These are phyloP conservation scores for Macrosteles quadrilineatus DNA, from an alignment of 1,140 invertebrate genomes.

Conservation along the genomic window DNA sequence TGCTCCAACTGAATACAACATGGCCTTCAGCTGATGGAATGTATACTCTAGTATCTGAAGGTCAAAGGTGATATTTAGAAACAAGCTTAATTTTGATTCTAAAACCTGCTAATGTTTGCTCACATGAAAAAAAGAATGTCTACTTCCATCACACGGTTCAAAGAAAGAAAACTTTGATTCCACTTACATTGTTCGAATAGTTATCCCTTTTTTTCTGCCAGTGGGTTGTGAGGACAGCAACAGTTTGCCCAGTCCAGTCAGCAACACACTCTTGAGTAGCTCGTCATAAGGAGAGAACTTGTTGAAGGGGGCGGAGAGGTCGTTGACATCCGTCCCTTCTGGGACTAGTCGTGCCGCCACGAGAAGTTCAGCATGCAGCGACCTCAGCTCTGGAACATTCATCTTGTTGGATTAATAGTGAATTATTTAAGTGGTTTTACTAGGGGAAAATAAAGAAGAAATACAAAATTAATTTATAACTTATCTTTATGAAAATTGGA, in stretches of 20 bases:
- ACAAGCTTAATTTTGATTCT: no score
- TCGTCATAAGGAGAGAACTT: slow-evolving; percentile 54
- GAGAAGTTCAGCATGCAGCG: background rate
- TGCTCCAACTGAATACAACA: no score
- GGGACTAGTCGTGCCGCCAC: background rate
- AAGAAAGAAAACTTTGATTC: no score
- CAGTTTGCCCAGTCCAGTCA: slow-evolving; percentile 56
- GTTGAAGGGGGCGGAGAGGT: slow-evolving; percentile 41
- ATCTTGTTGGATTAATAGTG: background rate
- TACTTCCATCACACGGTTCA: no score
- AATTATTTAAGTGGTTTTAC: background rate
- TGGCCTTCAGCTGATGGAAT: no score
- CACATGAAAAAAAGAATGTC: no score
- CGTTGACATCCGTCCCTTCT: background rate
- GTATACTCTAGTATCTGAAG: no score
- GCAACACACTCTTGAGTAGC: slow-evolving; percentile 53
- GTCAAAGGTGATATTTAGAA: no score
- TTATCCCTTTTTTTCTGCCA: slow-evolving; percentile 50
- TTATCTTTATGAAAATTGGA: no score
- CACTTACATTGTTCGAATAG: slow-evolving; percentile 48
- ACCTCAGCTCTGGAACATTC: background rate
- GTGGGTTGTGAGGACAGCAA: slow-evolving; percentile 51
- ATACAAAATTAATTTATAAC: no score
- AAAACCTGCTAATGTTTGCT: no score
- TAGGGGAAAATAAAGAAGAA: no score